These are phyloP conservation scores for Parus major DNA, from an alignment of 2,113 vertebrate species.

Conservation along the genomic window DNA sequence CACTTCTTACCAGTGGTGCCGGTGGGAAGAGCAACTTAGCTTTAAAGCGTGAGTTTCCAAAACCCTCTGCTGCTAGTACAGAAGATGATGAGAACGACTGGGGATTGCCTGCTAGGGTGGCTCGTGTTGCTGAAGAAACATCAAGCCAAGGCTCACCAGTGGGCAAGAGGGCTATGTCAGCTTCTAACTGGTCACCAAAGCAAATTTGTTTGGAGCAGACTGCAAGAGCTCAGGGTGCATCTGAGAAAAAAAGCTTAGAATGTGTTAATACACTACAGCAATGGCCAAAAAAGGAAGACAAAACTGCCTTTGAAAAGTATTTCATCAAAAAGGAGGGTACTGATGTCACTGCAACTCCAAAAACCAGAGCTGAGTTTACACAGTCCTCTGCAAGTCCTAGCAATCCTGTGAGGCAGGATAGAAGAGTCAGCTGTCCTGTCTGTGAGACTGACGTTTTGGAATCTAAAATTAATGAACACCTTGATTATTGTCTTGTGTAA, in stretches of 20 bases:
- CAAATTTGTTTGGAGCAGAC: neutral
- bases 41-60: constrained; percentile 51
- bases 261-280: neutral
- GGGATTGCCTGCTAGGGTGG: constrained; percentile 78
- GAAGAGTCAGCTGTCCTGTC: constrained; percentile 85
- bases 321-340: constrained; percentile 30
- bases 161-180: neutral
- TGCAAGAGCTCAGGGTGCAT: neutral
- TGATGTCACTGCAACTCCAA: neutral
- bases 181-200: neutral
- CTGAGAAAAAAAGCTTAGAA: neutral
- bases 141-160: neutral
- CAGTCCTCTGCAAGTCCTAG: neutral
- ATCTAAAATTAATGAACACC: constrained; percentile 86
- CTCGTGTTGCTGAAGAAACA: neutral
- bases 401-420: neutral
- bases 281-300: constrained; percentile 59
- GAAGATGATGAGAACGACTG: constrained; percentile 75
- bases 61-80: constrained; percentile 73
- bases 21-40: neutral
- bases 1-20: neutral
- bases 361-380: neutral
- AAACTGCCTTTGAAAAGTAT: constrained; percentile 52
- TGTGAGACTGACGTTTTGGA: constrained; percentile 81
- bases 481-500: constrained; percentile 85